These are phyloP conservation scores for Upupa epops DNA, from an alignment of 2,113 vertebrate species.

Conservation along the genomic window DNA sequence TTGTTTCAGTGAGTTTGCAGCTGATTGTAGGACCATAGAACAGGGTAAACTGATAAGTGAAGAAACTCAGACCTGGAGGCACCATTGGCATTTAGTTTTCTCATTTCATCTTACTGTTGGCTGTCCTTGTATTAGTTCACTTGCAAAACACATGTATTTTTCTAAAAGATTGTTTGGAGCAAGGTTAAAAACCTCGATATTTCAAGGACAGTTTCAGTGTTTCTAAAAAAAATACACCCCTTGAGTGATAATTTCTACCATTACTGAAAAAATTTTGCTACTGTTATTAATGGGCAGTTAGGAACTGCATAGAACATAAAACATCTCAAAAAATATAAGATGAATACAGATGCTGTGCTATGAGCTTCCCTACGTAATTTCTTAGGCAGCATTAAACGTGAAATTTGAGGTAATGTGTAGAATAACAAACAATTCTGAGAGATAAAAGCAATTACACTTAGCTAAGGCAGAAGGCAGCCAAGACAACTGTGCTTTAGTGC, in stretches of 20 bases:
- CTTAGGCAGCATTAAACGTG: background rate
- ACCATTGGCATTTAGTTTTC: background rate
- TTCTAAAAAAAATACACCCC: background rate
- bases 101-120: background rate
- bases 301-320: background rate
- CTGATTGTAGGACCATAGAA: background rate
- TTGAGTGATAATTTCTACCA: background rate
- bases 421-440: background rate
- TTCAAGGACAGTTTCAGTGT: background rate
- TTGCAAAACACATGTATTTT: background rate
- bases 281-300: background rate
- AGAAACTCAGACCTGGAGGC: background rate
- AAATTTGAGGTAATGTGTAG: background rate
- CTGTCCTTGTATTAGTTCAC: background rate
- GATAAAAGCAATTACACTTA: background rate
- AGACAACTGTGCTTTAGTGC: background rate
- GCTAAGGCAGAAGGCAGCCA: background rate
- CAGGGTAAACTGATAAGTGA: background rate
- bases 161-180: background rate
- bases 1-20: background rate
- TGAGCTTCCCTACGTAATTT: background rate
- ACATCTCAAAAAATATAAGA: background rate
- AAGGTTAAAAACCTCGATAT: background rate
- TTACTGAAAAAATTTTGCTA: background rate
- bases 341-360: background rate